phyloP scores from a whole-genome alignment of 2,113 vertebrate genomes.

The Chlamydotis undulata region DNA sequence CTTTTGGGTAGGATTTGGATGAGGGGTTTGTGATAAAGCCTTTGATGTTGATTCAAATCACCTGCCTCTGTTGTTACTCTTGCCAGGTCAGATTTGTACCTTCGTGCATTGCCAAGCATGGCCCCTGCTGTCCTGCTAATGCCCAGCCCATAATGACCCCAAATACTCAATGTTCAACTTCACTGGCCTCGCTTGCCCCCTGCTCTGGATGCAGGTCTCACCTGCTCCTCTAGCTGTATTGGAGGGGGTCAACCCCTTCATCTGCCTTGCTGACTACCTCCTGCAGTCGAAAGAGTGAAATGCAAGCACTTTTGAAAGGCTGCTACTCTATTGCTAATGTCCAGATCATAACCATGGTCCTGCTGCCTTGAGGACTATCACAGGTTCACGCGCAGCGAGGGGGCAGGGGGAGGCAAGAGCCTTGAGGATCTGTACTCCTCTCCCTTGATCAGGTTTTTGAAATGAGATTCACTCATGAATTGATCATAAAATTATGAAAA shows the following conservation, averaged over 20 bases:
- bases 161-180: neutral
- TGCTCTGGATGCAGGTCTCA: neutral
- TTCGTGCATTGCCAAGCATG: neutral
- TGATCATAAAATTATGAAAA: neutral
- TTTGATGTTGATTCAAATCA: neutral
- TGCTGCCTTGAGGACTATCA: neutral
- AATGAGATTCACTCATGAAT: neutral
- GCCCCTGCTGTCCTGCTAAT: neutral
- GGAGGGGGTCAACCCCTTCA: neutral
- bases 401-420: neutral
- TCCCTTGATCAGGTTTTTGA: neutral
- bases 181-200: rapidly evolving
- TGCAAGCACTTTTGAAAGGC: neutral
- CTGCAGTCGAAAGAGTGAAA: neutral
- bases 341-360: neutral
- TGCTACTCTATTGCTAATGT: neutral
- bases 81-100: neutral
- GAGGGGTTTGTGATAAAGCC: neutral
- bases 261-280: neutral
- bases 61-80: neutral
- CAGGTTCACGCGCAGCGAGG: neutral
- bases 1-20: neutral
- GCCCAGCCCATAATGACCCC: neutral
- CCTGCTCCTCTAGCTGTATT: neutral
- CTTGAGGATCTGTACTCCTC: neutral